Evolutionary conservation across 1,140 invertebrate species (phyloP).

Genomic region (Ctenoplectra terminalis): DNA sequence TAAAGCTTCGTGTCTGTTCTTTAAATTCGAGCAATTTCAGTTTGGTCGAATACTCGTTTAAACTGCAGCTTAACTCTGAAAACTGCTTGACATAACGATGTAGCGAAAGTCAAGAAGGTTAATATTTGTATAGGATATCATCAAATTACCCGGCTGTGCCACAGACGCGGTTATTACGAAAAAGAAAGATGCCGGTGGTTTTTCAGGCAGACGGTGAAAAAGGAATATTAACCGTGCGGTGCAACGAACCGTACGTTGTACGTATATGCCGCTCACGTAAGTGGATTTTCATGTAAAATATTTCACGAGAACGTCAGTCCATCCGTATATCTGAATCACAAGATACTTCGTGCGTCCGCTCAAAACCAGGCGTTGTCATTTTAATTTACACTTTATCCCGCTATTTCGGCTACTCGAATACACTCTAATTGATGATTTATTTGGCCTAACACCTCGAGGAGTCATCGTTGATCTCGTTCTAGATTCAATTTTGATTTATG

Average conservation of each 20-base stretch:
- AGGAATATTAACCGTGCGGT: conserved; percentile 51
- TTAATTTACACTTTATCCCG: conserved; percentile 36
- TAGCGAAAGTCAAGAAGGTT: conserved; percentile 14
- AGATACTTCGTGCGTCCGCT: conserved; percentile 26
- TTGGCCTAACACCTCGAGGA: background rate
- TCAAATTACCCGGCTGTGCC: conserved; percentile 33
- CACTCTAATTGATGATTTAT: background rate
- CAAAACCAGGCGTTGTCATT: conserved; percentile 19
- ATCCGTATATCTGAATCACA: conserved; percentile 46
- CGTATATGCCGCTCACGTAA: conserved; percentile 50
- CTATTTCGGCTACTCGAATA: background rate
- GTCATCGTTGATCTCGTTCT: background rate
- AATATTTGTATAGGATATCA: conserved; percentile 35
- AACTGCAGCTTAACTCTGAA: background rate
- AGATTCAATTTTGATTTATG: background rate
- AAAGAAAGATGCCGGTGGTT: conserved; percentile 34
- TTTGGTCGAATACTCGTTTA: background rate
- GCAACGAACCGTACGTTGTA: conserved; percentile 30
- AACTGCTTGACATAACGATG: background rate
- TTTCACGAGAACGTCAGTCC: conserved; percentile 42
- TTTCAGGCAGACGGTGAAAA: conserved; percentile 45
- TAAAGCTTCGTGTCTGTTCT: background rate
- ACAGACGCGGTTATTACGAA: conserved; percentile 30
- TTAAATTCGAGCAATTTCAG: too few relatives aligned
- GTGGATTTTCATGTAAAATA: conserved; percentile 56